A percentile compares a stretch with the other conserved stretches of the same genome.
Conservation (phyloP, 2,888 invertebrate genomes). For the Andrena dorsata region DNA sequence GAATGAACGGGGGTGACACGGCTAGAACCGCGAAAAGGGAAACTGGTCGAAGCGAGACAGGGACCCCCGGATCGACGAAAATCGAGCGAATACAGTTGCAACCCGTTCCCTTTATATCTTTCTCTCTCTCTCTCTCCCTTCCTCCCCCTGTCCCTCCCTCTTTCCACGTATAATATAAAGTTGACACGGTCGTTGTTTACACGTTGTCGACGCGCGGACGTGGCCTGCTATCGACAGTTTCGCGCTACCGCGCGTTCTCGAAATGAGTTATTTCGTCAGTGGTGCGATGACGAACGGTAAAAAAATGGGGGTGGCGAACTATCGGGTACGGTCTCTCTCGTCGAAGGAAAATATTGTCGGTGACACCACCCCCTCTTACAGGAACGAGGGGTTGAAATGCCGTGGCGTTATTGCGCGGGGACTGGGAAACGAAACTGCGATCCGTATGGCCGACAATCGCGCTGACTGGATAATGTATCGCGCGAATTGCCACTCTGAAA, state of each 20-base stretch:
- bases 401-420: constrained; percentile 68
- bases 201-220: constrained; percentile 76
- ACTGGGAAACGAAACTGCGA: constrained; percentile 69
- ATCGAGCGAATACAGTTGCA: constrained; percentile 53
- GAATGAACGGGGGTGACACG: constrained; percentile 34
- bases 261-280: constrained; percentile 75
- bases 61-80: constrained; percentile 33
- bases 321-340: constrained; percentile 64
- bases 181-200: constrained; percentile 78
- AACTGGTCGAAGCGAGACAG: constrained; percentile 55
- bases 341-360: constrained; percentile 75
- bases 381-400: constrained; percentile 66
- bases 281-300: constrained; percentile 37
- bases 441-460: constrained; percentile 67
- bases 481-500: constrained; percentile 72
- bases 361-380: constrained; percentile 68
- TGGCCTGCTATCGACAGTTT: constrained; percentile 81
- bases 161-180: constrained; percentile 71
- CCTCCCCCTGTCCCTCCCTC: constrained; percentile 60
- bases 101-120: background rate
- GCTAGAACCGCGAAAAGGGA: constrained; percentile 43
- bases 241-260: constrained; percentile 76
- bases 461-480: constrained; percentile 74
- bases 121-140: background rate
- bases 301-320: constrained; percentile 36